Evolutionary conservation across 2,888 invertebrate genomes (phyloP), one percentile per base, ranked within the genome.

Genomic region (Eulithis testata): DNA sequence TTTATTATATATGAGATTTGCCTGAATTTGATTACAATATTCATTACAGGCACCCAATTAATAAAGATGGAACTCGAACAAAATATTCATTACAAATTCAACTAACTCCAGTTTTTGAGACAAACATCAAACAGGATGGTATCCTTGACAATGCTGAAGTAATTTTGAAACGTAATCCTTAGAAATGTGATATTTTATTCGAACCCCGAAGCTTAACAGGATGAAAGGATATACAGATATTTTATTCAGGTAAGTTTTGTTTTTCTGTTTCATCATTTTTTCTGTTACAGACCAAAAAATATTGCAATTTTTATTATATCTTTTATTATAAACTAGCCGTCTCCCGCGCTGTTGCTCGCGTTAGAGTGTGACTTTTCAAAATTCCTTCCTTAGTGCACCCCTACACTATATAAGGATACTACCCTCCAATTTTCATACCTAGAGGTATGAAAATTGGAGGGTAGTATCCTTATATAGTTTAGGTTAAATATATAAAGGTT

Each of bases 101-200:
- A 58, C 52, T 52, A 21, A 44, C 58, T 58, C 31, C 53, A 63
- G 54, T 47, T 52, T 21, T 54, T 51, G n/a, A 51, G 51, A 31
- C 14, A 47, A 40, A 49, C 49, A 59, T 59, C 58, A 54, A 64
- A 64, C 36, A 31, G 50, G 27, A 45, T 1, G 57, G 51, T 27
- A 21, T 59, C 40, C 47, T 50, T 50, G 63, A 54, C 55, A 63
- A 56, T 56, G 47, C 59, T 56, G 8, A 63, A 63, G 56, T 63
- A 63, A 63, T 59, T 66, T 49, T 60, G 60, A 52, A 66, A 66
- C 40, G 55, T 49, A 53, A 66, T 60, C 55, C 62, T 45, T 55
- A 49, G 66, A 63, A 59, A 66, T 52, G 43, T 60, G 49, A 66
- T 66, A 66, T 56, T 66, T 66, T 63, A 58, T 53, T 65, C 11